Evolutionary conservation across 1,140 invertebrate genomes (phyloP).

Genomic region (Nixonia krombeini): DNA sequence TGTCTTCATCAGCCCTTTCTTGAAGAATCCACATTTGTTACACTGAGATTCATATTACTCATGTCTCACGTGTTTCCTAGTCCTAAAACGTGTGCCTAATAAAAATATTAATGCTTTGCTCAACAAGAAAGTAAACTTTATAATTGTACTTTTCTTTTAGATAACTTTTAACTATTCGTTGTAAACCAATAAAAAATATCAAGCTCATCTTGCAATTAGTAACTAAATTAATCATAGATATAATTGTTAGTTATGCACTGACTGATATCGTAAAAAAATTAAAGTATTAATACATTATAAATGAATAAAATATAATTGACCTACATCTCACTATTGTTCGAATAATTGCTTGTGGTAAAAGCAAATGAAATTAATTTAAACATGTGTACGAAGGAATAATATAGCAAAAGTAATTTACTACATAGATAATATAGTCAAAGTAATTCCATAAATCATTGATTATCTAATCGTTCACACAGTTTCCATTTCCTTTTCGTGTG

Average conservation of each 20-base stretch:
- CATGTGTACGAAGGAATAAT: too few relatives aligned
- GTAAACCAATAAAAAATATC: too few relatives aligned
- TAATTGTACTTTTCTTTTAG: background rate
- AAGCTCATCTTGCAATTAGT: too few relatives aligned
- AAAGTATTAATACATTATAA: too few relatives aligned
- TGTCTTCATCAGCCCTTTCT: slow-evolving; percentile 25
- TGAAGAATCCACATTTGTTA: slow-evolving; percentile 13
- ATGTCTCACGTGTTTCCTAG: slow-evolving; percentile 9
- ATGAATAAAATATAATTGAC: too few relatives aligned
- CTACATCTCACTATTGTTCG: too few relatives aligned
- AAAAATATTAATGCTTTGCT: background rate
- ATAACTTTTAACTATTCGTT: background rate
- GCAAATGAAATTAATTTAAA: too few relatives aligned
- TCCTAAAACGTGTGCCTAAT: background rate
- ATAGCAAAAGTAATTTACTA: too few relatives aligned
- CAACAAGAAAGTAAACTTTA: background rate
- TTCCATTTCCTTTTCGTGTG: slow-evolving; percentile 13
- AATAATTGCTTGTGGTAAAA: too few relatives aligned
- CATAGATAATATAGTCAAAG: background rate
- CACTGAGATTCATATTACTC: slow-evolving; percentile 12
- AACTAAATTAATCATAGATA: too few relatives aligned
- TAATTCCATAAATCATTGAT: background rate
- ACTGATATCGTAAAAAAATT: too few relatives aligned
- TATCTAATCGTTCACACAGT: background rate
- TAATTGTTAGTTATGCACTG: too few relatives aligned